A percentile compares a stretch with the other conserved stretches of the same genome.
Conservation (phyloP, 2,888 invertebrate genomes). For the Agriopis aurantiaria region DNA sequence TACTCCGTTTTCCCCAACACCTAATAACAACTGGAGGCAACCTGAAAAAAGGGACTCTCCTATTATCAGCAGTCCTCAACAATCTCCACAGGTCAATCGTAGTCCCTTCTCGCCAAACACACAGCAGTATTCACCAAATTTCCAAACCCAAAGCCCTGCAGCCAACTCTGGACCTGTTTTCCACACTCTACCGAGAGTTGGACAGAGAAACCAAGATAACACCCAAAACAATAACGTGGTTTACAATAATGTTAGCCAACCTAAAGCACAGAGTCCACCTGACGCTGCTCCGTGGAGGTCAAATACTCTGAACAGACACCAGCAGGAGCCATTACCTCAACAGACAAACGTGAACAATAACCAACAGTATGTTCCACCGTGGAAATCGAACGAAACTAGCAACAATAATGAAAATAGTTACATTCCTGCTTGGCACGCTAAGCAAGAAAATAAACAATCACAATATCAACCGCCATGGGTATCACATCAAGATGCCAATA, state of each 20-base stretch:
- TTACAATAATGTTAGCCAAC: conserved; percentile 64
- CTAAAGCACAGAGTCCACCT: conserved; percentile 57
- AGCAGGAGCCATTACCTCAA: conserved; percentile 65
- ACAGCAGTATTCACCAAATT: conserved; percentile 54
- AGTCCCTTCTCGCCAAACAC: conserved; percentile 56
- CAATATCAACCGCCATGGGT: conserved; percentile 71
- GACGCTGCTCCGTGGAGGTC: conserved; percentile 77
- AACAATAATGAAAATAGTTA: conserved; percentile 65
- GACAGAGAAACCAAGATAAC: conserved; percentile 68
- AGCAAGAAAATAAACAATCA: conserved; percentile 68
- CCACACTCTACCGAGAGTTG: conserved; percentile 74
- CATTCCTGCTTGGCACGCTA: conserved; percentile 64
- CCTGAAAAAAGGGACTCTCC: conserved; percentile 81
- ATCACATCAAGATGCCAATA: conserved; percentile 67
- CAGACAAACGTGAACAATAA: conserved; percentile 61
- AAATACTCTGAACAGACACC: conserved; percentile 70
- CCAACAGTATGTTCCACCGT: conserved; percentile 69
- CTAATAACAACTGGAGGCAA: conserved; percentile 81
- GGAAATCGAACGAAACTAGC: conserved; percentile 70
- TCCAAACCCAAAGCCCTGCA: conserved; percentile 63
- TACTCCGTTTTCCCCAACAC: conserved; percentile 74
- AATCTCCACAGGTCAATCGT: conserved; percentile 65
- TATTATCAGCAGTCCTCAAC: conserved; percentile 63
- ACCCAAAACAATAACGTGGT: conserved; percentile 64
- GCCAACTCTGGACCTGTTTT: conserved; percentile 63